phyloP scores from a whole-genome alignment of 23 tunicate species.

The Corella eumyota region DNA sequence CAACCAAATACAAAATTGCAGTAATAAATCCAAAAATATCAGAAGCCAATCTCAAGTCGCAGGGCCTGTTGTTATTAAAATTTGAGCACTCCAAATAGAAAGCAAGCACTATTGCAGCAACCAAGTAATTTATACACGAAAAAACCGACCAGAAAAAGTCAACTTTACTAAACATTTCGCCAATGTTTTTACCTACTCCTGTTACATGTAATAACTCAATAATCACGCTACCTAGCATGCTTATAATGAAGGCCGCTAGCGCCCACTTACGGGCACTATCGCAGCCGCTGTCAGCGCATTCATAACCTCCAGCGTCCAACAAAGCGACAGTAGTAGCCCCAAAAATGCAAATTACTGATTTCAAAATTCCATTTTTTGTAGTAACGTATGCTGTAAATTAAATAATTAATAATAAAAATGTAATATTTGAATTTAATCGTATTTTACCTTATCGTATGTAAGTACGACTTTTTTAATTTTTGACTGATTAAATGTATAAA shows the following conservation, averaged over 20 bases:
- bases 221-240: slow-evolving; percentile 52
- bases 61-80: not conserved
- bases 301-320: slow-evolving; percentile 46
- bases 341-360: slow-evolving; percentile 31
- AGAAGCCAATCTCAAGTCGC: slow-evolving; percentile 41
- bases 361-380: slow-evolving; percentile 39
- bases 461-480: not conserved
- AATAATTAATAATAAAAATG: slow-evolving; percentile 1
- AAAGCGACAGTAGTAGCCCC: slow-evolving; percentile 73
- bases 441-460: not conserved
- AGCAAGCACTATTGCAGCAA: slow-evolving; percentile 60
- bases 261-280: slow-evolving; percentile 54
- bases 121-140: slow-evolving; percentile 39
- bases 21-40: slow-evolving; percentile 69
- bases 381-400: slow-evolving; percentile 27
- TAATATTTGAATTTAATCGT: not conserved
- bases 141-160: slow-evolving; percentile 76
- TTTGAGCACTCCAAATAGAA: slow-evolving; percentile 24
- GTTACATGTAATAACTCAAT: slow-evolving; percentile 48
- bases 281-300: slow-evolving; percentile 14
- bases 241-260: slow-evolving; percentile 58
- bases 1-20: slow-evolving; percentile 39
- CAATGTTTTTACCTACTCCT: slow-evolving; percentile 29
- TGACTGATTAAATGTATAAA: not conserved
- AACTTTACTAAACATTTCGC: slow-evolving; percentile 10